phyloP scores from a whole-genome alignment of 2,888 invertebrate species.

The Petrolisthes manimaculis region DNA sequence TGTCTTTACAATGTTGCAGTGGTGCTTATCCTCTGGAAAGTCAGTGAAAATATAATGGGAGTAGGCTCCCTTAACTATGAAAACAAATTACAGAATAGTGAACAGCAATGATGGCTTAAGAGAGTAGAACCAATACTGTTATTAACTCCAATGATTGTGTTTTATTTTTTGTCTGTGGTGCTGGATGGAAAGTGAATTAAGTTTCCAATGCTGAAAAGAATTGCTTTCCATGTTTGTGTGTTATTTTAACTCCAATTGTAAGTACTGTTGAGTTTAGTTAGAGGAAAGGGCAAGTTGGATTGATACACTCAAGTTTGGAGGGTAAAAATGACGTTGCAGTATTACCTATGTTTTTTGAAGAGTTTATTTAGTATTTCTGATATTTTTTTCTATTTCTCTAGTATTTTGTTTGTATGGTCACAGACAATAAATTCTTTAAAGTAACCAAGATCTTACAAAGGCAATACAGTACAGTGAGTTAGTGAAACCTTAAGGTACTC shows the following conservation, averaged over 20 bases:
- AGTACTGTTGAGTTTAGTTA: conserved; percentile 17
- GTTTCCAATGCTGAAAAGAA: neutral
- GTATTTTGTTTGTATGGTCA: neutral
- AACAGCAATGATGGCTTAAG: neutral
- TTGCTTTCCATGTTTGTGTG: conserved; percentile 5
- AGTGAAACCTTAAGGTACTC: too few relatives aligned
- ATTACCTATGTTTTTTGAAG: neutral
- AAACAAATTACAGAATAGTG: neutral
- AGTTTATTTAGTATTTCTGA: neutral
- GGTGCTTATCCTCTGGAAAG: neutral
- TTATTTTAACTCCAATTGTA: neutral
- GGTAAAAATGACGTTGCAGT: neutral
- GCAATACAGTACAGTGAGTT: too few relatives aligned
- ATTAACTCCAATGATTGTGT: neutral
- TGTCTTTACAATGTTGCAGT: neutral
- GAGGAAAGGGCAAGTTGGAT: neutral
- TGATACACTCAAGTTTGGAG: neutral
- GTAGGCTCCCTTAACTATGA: neutral
- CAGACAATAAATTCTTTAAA: too few relatives aligned
- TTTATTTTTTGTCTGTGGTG: conserved; percentile 14
- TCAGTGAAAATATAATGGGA: neutral
- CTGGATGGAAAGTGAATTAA: neutral
- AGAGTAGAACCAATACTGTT: neutral
- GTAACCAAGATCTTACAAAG: too few relatives aligned
- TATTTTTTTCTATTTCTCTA: neutral